Conservation (phyloP, 2,888 invertebrate species). For the Trachelus iudaicus region DNA sequence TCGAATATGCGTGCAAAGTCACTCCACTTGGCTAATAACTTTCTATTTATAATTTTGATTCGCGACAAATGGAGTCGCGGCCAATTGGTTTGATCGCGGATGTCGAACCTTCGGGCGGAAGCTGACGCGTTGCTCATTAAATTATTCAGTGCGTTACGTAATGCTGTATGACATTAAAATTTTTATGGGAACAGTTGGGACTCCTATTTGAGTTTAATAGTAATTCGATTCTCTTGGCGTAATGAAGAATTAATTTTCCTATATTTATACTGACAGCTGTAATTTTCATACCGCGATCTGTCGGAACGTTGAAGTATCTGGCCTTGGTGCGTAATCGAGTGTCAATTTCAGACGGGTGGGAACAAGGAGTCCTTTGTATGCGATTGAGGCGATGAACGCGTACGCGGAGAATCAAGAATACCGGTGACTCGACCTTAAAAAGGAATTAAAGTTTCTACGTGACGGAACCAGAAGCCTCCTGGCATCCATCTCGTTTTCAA, state of each 20-base stretch:
- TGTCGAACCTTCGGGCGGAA: background rate
- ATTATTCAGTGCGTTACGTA: background rate
- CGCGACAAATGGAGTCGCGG: background rate
- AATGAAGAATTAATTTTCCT: background rate
- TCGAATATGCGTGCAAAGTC: constrained; percentile 12
- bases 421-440: background rate
- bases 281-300: background rate
- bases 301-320: background rate
- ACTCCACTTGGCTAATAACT: constrained; percentile 33
- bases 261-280: background rate
- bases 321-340: background rate
- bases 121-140: background rate
- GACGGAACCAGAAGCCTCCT: background rate
- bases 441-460: background rate
- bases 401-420: background rate
- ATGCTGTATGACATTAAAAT: background rate
- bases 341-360: background rate
- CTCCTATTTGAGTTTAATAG: background rate
- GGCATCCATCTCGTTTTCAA: background rate
- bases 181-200: background rate
- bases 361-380: background rate
- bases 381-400: background rate
- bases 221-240: background rate
- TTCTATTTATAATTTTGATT: constrained; percentile 26
- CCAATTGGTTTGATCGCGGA: background rate